These are phyloP conservation scores for Heliopora coerulea DNA, from an alignment of 92 coral and sea anemone genomes.

Conservation along the genomic window DNA sequence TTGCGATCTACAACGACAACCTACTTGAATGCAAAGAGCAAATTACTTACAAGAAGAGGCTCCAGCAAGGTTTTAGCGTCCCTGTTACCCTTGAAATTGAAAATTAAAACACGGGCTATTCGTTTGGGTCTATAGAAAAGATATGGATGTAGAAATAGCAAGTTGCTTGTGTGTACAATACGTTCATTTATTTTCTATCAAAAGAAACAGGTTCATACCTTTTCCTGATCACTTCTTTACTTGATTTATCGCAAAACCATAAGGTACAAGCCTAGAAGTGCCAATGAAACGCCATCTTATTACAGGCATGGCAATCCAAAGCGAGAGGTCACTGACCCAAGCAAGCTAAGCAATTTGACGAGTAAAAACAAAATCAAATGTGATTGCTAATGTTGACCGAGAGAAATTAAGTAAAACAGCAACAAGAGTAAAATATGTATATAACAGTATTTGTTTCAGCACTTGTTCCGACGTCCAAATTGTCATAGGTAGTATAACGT, in stretches of 20 bases:
- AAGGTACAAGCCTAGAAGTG: constrained; percentile 68
- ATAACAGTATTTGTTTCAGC: too few relatives aligned
- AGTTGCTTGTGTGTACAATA: background rate
- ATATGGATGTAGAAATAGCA: background rate
- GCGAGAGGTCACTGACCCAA: too few relatives aligned
- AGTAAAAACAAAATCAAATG: too few relatives aligned
- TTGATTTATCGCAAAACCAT: constrained; percentile 83
- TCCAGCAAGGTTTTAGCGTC: constrained; percentile 76
- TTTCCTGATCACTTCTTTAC: constrained; percentile 54
- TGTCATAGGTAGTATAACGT: too few relatives aligned
- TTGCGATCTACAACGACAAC: too few relatives aligned
- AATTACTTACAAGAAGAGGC: constrained; percentile 70
- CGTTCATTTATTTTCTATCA: too few relatives aligned
- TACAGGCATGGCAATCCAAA: too few relatives aligned
- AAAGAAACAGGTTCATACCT: constrained; percentile 47
- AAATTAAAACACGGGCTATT: constrained; percentile 77
- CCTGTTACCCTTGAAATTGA: constrained; percentile 86
- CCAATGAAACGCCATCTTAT: background rate
- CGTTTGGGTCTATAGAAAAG: constrained; percentile 13
- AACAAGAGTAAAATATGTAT: too few relatives aligned
- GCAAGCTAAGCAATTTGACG: too few relatives aligned
- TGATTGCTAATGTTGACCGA: too few relatives aligned
- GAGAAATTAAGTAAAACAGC: too few relatives aligned
- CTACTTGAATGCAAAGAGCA: background rate
- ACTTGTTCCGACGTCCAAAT: too few relatives aligned